phyloP scores from a whole-genome alignment of 1,140 invertebrate species.

The Zaprionus kolodkinae region DNA sequence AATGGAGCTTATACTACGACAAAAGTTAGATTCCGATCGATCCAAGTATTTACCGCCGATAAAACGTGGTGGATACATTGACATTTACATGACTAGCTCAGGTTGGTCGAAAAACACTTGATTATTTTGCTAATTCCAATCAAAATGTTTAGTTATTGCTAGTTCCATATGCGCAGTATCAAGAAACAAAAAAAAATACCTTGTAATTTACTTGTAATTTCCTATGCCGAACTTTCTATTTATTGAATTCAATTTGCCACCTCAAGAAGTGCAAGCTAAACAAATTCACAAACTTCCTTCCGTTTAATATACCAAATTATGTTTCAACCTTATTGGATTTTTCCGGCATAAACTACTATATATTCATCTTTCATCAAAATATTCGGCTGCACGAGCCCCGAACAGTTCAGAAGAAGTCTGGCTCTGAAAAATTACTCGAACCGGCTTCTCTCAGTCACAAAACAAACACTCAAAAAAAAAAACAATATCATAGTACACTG shows the following conservation, averaged over 20 bases:
- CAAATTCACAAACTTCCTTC: conserved; percentile 39
- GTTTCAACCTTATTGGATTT: neutral
- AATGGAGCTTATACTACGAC: conserved; percentile 90
- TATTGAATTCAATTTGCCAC: conserved; percentile 9
- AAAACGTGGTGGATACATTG: conserved; percentile 92
- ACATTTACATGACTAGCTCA: conserved; percentile 94
- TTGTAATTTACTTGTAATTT: conserved; percentile 35
- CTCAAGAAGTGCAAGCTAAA: conserved; percentile 13
- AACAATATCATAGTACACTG: conserved; percentile 6
- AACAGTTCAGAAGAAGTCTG: conserved; percentile 1
- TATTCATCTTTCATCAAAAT: conserved; percentile 14
- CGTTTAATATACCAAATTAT: conserved; percentile 41
- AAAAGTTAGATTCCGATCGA: conserved; percentile 89
- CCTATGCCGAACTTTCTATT: conserved; percentile 41
- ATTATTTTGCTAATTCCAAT: conserved; percentile 15
- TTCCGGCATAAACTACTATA: conserved; percentile 3
- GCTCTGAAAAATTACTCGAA: conserved; percentile 25
- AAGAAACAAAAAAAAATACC: conserved; percentile 18
- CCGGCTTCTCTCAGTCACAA: conserved; percentile 21
- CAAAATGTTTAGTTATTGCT: conserved; percentile 66
- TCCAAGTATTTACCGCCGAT: conserved; percentile 92
- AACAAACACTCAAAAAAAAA: conserved; percentile 10
- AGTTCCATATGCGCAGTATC: conserved; percentile 51
- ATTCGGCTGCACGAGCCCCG: conserved; percentile 37
- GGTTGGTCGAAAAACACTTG: conserved; percentile 85